phyloP scores from a whole-genome alignment of 2,113 vertebrate genomes.

The Notiomystis cincta region DNA sequence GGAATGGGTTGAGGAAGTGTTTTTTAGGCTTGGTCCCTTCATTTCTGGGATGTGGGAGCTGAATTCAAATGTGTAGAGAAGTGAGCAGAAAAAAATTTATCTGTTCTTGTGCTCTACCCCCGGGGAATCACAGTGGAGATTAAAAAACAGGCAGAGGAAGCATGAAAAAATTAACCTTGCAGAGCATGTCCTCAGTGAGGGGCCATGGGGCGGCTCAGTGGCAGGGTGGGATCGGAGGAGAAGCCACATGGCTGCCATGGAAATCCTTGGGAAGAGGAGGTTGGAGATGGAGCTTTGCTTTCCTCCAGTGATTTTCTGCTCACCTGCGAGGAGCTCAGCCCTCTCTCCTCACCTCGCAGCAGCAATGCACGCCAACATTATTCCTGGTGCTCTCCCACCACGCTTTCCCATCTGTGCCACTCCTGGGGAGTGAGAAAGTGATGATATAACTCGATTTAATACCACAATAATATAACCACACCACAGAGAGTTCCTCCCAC shows the following conservation, averaged over 20 bases:
- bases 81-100: not conserved
- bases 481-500: constrained; percentile 39
- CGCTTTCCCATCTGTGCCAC: constrained; percentile 5
- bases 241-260: accelerated
- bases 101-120: not conserved
- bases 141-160: not conserved
- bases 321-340: not conserved
- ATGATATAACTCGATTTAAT: constrained; percentile 17
- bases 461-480: not conserved
- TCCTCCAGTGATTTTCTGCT: not conserved
- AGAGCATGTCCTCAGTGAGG: not conserved
- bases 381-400: constrained; percentile 32
- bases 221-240: accelerated
- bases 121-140: not conserved
- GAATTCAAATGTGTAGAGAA: not conserved
- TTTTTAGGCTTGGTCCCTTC: not conserved
- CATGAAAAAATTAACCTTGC: not conserved
- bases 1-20: not conserved
- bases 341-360: not conserved
- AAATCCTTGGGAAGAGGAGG: not conserved
- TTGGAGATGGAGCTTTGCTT: not conserved
- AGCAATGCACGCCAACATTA: not conserved
- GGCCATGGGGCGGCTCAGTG: not conserved
- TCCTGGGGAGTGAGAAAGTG: constrained; percentile 41
- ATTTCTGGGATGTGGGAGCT: not conserved